Base-by-base conservation (phyloP, 92 coral and sea anemone species). In the Palythoa heliodiscus region DNA sequence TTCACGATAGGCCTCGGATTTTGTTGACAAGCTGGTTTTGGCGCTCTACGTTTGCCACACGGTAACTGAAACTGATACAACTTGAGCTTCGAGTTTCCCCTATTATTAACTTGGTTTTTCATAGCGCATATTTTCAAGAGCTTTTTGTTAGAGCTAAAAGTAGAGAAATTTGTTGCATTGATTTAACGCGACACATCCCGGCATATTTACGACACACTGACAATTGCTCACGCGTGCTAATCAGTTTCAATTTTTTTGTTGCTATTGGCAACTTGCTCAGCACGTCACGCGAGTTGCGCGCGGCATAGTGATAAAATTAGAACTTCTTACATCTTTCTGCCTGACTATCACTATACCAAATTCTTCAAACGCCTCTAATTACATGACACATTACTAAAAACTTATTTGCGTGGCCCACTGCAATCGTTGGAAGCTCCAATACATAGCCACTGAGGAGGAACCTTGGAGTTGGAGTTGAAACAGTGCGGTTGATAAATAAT, bases 1-100 rank as follows among this genome's bases (percentile, higher is more conserved):
- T 67, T 80, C 74, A 52, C 14, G 37, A 13, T 14, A 2, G 16
- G 48, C 23, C 63, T 24, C 38, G 38, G 60, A 3, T 19, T 7
- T 16, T n/a, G 84, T 80, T 80, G 84, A 61, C 74, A 80, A 15
- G 84, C 84, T 5, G 58, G 19, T 48, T 53, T 76, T 10, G 81
- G 74, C 1, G 63, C 43, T 10, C 22, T 35, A 12, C 73, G 84
- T 80, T 22, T 24, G n/a, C 48, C 60, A 11, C 23, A 47, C 23
- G 84, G 74, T 17, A 80, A 48, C 57, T 80, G 75, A 35, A 80
- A 80, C 10, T 80, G 84, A 53, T 80, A 80, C 60, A 64, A 67
- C 10, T 63, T 80, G 38, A 79, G 29, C 17, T 64, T 63, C 57
- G 73, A 67, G 58, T 80, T 66, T 52, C 84, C 39, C 3, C 55